These are phyloP conservation scores for Lobophora halterata DNA, from an alignment of 2,888 invertebrate genomes.

Conservation along the genomic window DNA sequence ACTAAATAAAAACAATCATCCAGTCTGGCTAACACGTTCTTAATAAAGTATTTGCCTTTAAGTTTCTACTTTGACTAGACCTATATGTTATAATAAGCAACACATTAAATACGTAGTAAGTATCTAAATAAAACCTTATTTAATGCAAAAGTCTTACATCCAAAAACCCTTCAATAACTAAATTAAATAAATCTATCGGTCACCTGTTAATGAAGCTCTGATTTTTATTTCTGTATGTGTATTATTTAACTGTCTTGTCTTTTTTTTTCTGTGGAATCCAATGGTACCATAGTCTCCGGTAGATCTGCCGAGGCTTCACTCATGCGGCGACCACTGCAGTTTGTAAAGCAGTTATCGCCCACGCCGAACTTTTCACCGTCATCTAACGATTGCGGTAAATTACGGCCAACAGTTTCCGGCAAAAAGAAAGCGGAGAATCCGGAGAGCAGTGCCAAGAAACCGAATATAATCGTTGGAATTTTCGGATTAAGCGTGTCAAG, in stretches of 20 bases:
- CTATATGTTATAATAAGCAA: too few species aligned
- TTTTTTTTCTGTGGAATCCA: constrained; percentile 61
- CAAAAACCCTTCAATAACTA: too few species aligned
- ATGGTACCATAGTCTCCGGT: constrained; percentile 71
- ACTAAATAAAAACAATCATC: constrained; percentile 22
- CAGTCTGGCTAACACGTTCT: constrained; percentile 23
- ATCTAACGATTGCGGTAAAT: constrained; percentile 90
- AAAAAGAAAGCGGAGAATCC: constrained; percentile 87
- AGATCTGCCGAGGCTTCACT: constrained; percentile 59
- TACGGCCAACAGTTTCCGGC: constrained; percentile 90
- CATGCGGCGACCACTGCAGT: constrained; percentile 76
- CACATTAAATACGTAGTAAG: too few species aligned
- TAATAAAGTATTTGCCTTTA: constrained; percentile 23
- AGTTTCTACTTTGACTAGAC: constrained; percentile 44
- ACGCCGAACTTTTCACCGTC: constrained; percentile 92
- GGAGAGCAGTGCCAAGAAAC: constrained; percentile 85
- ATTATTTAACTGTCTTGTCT: constrained; percentile 33
- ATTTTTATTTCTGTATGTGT: background rate
- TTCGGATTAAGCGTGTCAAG: constrained; percentile 89
- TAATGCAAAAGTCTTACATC: constrained; percentile 4
- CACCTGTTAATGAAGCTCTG: background rate
- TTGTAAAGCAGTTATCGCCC: constrained; percentile 90
- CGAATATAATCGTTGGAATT: constrained; percentile 89
- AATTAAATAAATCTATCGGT: too few species aligned
- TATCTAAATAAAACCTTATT: constrained; percentile 13